Percentiles rank a stretch among this genome's conserved stretches.
Evolutionary conservation across 2,113 vertebrate species (phyloP).

Genomic region (Pristiophorus japonicus): DNA sequence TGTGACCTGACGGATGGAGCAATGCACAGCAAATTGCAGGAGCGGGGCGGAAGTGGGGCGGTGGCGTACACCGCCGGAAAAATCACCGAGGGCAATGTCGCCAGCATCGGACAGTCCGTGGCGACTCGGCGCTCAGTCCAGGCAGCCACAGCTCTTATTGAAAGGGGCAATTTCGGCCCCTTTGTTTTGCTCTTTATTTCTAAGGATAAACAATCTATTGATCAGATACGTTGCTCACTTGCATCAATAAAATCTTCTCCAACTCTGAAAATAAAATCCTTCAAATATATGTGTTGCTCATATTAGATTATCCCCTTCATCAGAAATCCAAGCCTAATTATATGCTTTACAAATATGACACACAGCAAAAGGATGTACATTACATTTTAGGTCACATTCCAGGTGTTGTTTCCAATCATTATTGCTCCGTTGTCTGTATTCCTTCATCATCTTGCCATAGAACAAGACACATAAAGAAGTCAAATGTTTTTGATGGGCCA

Average conservation of each 20-base stretch:
- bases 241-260: background rate
- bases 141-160: no score
- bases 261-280: background rate
- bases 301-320: no score
- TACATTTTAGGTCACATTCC: background rate
- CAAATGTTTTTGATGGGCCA: no score
- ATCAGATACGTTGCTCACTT: background rate
- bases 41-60: no score
- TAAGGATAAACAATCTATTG: background rate
- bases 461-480: background rate
- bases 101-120: no score
- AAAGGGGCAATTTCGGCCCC: no score
- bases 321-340: background rate
- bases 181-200: background rate
- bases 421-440: background rate
- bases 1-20: no score
- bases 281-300: background rate
- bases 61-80: no score
- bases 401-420: no score
- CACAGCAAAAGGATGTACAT: background rate
- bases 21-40: no score
- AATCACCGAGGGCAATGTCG: no score
- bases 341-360: background rate
- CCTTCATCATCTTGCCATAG: background rate
- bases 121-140: no score